Percentiles rank a stretch among this genome's conserved stretches.
Evolutionary conservation across 2,888 invertebrate genomes (phyloP).

Genomic region (Torymus texanus): DNA sequence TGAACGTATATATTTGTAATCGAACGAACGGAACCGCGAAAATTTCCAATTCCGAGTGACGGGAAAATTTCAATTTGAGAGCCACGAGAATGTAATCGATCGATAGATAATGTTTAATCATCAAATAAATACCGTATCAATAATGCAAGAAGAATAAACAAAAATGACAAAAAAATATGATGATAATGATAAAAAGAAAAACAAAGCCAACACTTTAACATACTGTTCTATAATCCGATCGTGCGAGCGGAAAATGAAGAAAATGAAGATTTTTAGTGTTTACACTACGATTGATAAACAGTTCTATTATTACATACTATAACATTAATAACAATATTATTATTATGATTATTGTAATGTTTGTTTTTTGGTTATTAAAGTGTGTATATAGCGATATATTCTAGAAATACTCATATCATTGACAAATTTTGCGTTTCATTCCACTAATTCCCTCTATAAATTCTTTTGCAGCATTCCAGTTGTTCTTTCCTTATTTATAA

Average conservation of each 20-base stretch:
- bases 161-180: constrained; percentile 36
- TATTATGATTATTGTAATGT: constrained; percentile 69
- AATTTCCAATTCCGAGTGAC: background rate
- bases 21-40: background rate
- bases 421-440: constrained; percentile 21
- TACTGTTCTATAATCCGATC: constrained; percentile 44
- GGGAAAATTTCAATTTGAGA: constrained; percentile 46
- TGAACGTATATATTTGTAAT: background rate
- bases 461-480: background rate
- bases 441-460: background rate
- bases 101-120: constrained; percentile 51
- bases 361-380: constrained; percentile 75
- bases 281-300: constrained; percentile 73
- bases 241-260: constrained; percentile 49
- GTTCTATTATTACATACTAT: constrained; percentile 69
- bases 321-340: constrained; percentile 60
- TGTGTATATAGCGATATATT: constrained; percentile 74
- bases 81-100: constrained; percentile 62
- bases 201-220: constrained; percentile 29
- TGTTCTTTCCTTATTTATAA: too few species aligned
- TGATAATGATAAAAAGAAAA: constrained; percentile 54
- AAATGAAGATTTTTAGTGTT: constrained; percentile 73
- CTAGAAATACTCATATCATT: constrained; percentile 49
- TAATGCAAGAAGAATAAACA: constrained; percentile 21
- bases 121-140: constrained; percentile 56